Conservation (phyloP, 2,888 invertebrate species). For the Polyommatus iphigenia region DNA sequence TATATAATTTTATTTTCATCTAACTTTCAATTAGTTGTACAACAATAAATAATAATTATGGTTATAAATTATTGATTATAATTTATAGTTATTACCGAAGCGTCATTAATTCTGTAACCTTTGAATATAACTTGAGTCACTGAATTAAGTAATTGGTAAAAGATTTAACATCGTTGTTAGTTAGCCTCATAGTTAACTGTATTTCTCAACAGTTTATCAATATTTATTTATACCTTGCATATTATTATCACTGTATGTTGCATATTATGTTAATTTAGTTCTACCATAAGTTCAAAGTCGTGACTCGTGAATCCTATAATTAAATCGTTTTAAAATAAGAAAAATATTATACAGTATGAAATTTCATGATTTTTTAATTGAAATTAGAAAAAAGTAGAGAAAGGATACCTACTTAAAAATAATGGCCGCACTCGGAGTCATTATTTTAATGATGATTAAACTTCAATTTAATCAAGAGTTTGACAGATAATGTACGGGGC, state of each 20-base stretch:
- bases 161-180: no score
- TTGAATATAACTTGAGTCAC: neutral
- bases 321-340: neutral
- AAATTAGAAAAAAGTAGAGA: no score
- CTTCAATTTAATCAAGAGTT: no score
- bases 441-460: no score
- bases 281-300: neutral
- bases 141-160: neutral
- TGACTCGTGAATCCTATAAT: neutral
- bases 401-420: no score
- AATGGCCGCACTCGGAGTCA: no score
- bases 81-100: no score
- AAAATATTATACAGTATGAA: no score
- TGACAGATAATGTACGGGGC: no score
- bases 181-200: neutral
- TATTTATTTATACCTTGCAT: neutral
- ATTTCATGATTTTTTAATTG: no score
- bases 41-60: neutral
- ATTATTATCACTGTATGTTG: neutral
- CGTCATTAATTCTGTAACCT: neutral
- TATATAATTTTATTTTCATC: neutral
- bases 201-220: neutral
- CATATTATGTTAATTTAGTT: neutral
- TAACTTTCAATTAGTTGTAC: neutral
- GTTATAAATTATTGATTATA: no score